Evolutionary conservation across 2,113 vertebrate species (phyloP).

Genomic region (Smithornis capensis): DNA sequence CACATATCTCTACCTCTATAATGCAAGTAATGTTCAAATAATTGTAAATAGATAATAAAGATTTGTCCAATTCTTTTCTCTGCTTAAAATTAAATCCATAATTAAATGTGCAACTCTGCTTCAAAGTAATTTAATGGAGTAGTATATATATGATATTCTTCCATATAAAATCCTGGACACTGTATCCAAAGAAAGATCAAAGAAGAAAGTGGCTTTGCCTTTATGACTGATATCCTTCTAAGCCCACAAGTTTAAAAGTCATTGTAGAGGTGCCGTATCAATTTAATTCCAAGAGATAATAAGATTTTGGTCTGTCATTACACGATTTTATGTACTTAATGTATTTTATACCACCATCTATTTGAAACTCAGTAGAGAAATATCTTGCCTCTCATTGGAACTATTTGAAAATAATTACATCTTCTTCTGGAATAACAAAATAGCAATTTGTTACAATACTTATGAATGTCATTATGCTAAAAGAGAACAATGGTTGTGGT

Average conservation of each 20-base stretch:
- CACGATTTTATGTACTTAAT: neutral
- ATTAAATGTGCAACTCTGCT: neutral
- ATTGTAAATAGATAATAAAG: neutral
- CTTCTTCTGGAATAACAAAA: neutral
- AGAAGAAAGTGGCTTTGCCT: neutral
- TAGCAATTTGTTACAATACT: neutral
- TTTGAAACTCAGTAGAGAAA: slow-evolving; percentile 13
- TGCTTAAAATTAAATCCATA: neutral
- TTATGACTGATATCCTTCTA: neutral
- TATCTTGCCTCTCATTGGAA: neutral
- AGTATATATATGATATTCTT: neutral
- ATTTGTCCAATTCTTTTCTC: neutral
- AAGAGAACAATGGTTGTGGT: neutral
- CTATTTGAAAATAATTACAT: slow-evolving; percentile 5
- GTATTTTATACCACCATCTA: neutral
- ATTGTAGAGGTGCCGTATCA: neutral
- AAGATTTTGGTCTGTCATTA: neutral
- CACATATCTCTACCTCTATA: neutral
- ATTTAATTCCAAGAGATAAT: neutral
- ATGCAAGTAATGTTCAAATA: neutral
- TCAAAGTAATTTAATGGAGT: neutral
- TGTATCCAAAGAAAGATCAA: neutral
- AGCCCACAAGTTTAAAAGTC: neutral
- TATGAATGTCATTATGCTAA: neutral
- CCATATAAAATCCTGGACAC: neutral